Base-by-base conservation (phyloP, 2,113 vertebrate genomes). In the Siphamia tubifer region DNA sequence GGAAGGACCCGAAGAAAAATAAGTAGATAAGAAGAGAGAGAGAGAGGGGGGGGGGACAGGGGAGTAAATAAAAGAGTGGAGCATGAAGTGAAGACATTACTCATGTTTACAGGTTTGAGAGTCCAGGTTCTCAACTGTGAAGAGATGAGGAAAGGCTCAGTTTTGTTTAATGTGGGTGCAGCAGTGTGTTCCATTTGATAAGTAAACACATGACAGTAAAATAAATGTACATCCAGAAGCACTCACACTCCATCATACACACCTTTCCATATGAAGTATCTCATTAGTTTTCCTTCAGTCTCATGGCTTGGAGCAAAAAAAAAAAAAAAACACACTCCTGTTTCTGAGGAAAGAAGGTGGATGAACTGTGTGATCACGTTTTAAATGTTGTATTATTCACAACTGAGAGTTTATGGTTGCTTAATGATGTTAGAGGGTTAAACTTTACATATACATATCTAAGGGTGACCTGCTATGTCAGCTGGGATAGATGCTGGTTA, bases 81-180 rank as follows among this genome's bases (percentile, higher is more conserved):
- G 28, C 56, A 7, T 31, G 11, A 45, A 68, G 45, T 5, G 17
- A 35, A 71, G 42, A 16, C 28, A 77, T 82, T 65, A 56, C 30
- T 85, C 44, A 45, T 68, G 57, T 79, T 82, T 72, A 58, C 75
- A 64, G 74, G 68, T 68, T 53, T 39, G 31, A 66, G 38, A 54
- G 52, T 60, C 9, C 16, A 42, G 52, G 63, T 54, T 78, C 82
- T 81, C 16, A 51, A 73, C 73, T 39, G 55, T 51, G 57, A 19
- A 12, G 27, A 69, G 62, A 44, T 4, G 51, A 28, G 35, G 23
- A 38, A 62, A 28, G 5, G 43, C 31, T 56, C 21, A 34, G 16
- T n/a, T 34, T 60, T 25, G 57, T 56, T 38, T 55, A 32, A 61
- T 23, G 49, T 51, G 12, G 12, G 35, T 20, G 47, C 8, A 42